Evolutionary conservation across 2,113 vertebrate species (phyloP).

Genomic region (Galeopterus variegatus): DNA sequence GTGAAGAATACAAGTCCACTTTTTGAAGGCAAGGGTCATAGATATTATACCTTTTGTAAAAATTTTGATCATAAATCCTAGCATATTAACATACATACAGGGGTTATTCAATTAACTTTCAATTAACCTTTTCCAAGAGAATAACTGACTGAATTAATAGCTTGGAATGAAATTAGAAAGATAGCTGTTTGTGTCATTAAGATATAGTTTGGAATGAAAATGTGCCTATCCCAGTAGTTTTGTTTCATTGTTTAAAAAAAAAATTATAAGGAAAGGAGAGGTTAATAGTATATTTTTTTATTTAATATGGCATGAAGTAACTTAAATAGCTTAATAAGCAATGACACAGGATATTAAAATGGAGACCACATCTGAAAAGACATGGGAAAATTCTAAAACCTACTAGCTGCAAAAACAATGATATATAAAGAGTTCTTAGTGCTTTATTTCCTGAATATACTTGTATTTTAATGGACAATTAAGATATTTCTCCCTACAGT

Average conservation of each 20-base stretch:
- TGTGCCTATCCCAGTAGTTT: neutral
- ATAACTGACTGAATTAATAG: neutral
- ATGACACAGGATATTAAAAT: constrained; percentile 24
- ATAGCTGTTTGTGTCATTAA: neutral
- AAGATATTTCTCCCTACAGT: constrained; percentile 43
- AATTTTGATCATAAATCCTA: neutral
- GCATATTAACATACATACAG: neutral
- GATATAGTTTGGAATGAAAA: constrained; percentile 21
- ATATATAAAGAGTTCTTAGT: neutral
- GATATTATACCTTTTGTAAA: neutral
- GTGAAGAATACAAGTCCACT: neutral
- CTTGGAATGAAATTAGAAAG: constrained; percentile 4
- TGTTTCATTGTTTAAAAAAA: neutral
- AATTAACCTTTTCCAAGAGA: constrained; percentile 32
- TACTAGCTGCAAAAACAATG: constrained; percentile 17
- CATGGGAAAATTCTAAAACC: constrained; percentile 55
- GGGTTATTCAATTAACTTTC: constrained; percentile 32
- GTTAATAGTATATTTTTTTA: constrained; percentile 19
- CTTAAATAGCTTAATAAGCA: neutral
- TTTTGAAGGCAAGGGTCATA: neutral
- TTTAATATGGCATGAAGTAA: neutral
- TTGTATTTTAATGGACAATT: constrained; percentile 22
- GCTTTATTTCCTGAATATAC: constrained; percentile 58
- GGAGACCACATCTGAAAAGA: neutral
- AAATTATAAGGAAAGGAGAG: neutral